Conservation (phyloP, 2,797 vertebrate genomes). For the Busarellus nigricollis region DNA sequence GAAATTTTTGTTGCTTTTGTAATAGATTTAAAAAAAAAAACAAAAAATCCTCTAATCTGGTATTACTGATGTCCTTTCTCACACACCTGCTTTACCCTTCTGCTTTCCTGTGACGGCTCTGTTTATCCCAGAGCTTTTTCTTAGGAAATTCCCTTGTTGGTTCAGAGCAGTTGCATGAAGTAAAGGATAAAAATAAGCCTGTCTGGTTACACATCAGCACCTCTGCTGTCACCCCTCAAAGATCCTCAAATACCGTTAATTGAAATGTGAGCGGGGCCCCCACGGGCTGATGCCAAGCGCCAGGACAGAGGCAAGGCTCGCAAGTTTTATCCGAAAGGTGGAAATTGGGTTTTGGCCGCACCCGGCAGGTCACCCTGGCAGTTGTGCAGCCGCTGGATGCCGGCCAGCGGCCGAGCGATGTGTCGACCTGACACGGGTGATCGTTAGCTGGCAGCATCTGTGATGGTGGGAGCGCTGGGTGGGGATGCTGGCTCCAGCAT, state of each 20-base stretch:
- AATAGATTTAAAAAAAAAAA: neutral
- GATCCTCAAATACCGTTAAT: neutral
- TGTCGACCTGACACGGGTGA: accelerated
- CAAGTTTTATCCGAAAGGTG: neutral
- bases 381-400: neutral
- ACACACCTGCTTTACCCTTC: neutral
- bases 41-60: neutral
- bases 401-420: neutral
- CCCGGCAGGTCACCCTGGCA: neutral
- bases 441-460: neutral
- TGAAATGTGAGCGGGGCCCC: neutral
- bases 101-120: neutral
- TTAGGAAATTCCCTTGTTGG: neutral
- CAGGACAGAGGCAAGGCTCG: neutral
- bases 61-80: neutral
- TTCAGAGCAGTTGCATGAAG: neutral
- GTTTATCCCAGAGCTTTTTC: neutral
- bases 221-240: neutral
- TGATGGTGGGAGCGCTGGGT: accelerated
- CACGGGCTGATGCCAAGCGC: accelerated
- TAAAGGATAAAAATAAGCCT: neutral
- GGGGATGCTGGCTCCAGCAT: neutral
- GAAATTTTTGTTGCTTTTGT: neutral
- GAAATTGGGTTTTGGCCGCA: neutral
- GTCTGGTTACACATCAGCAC: neutral